Evolutionary conservation across 2,888 invertebrate genomes (phyloP).

Genomic region (Drosophila neutralis): DNA sequence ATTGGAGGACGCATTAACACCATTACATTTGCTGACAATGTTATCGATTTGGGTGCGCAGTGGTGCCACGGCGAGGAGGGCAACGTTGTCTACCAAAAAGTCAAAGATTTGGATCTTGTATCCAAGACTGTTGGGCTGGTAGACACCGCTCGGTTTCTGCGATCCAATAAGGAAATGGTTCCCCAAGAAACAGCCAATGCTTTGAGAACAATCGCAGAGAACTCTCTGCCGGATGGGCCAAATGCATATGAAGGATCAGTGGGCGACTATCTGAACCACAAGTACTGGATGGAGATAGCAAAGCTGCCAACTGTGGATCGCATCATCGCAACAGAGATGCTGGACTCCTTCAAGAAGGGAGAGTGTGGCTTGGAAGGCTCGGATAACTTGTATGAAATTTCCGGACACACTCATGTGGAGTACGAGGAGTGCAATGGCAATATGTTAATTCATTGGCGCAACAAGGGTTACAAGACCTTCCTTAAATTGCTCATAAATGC

Average conservation of each 20-base stretch:
- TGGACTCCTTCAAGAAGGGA: conserved; percentile 87
- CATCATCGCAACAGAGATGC: conserved; percentile 85
- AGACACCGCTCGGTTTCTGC: conserved; percentile 65
- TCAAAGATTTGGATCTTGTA: conserved; percentile 77
- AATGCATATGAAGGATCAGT: conserved; percentile 71
- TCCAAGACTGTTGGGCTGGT: conserved; percentile 63
- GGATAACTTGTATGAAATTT: conserved; percentile 88
- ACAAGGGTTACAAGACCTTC: conserved; percentile 88
- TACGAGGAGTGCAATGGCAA: conserved; percentile 90
- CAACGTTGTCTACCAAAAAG: conserved; percentile 87
- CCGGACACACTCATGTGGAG: conserved; percentile 87
- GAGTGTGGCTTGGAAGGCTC: conserved; percentile 86
- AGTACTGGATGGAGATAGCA: conserved; percentile 66
- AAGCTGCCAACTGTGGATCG: conserved; percentile 76
- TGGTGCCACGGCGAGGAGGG: conserved; percentile 89
- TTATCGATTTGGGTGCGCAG: conserved; percentile 91
- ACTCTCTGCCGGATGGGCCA: conserved; percentile 10
- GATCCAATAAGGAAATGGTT: conserved; percentile 83
- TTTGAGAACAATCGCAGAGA: conserved; percentile 8
- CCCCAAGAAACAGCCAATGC: conserved; percentile 70
- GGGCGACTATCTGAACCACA: conserved; percentile 78
- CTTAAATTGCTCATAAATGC: conserved; percentile 87
- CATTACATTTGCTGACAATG: conserved; percentile 86
- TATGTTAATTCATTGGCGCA: conserved; percentile 89
- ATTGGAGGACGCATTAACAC: conserved; percentile 88